Evolutionary conservation across 2,113 vertebrate species (phyloP), one percentile per base, ranked within the genome.

Genomic region (Arothron firmamentum): DNA sequence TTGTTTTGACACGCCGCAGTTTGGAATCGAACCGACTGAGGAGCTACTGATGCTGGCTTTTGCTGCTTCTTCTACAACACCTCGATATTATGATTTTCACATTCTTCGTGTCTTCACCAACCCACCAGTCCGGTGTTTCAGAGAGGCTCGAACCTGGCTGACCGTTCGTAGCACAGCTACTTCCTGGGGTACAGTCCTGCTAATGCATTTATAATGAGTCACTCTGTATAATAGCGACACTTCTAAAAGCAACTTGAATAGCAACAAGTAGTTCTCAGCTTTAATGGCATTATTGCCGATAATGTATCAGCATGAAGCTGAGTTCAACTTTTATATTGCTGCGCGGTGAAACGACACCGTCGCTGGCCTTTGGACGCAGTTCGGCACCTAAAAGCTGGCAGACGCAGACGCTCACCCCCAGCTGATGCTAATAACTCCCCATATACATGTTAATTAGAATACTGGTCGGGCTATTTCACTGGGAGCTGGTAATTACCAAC

Each of bases 211-310:
- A 45, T 49, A 60, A 18, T 38, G 31, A 72, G 46, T 48, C 53
- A 45, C 45, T 56, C 34, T 15, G 5, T 46, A 21, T 16, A 61
- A 55, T 17, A 50, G 51, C 12, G 20, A 59, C 19, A 50, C 15
- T 41, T 59, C 52, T 56, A 66, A 59, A 59, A 47, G 31, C 43
- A 42, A 20, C 42, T 43, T 62, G 46, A 47, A 47, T 2, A 47
- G 45, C 45, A n/a, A 17, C 45, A 66, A 46, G 45, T 13, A 41
- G 55, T 70, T 51, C 28, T 56, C 0, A 5, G 19, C 18, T 72
- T 52, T 52, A 68, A 65, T 42, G 12, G 42, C 46, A 59, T 59
- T 21, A 43, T 66, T 46, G 19, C 46, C 19, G 52, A 41, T 64
- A 50, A 72, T 61, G 18, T 61, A 41, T 48, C 60, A 56, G 41